Evolutionary conservation across 2,888 invertebrate genomes (phyloP), one percentile per base, ranked within the genome.

Genomic region (Netelia melanura): DNA sequence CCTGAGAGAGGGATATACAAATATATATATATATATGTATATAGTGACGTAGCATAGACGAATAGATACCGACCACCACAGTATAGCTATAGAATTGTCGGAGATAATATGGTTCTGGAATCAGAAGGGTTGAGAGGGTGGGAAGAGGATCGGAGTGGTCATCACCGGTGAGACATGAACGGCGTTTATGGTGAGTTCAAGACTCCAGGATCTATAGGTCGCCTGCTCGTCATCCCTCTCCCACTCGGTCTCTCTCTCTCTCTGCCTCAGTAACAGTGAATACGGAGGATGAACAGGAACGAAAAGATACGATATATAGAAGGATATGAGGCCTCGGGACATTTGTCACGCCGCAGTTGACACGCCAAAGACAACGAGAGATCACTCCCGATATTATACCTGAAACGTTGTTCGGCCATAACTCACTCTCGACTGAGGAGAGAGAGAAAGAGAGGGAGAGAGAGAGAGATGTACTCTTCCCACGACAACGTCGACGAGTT

Each of bases 291-390:
- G 68, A 30, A 25, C 58, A 61, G 68, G 21, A 61, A 62, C 61
- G 52, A 21, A 48, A 30, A 70, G 52, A 54, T 67, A 43, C 52
- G 11, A 65, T 44, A 43, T 38, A 52, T 62, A 62, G 10, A 23
- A 30, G 58, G 75, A 82, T 85, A 85, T 79, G 82, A 82, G 67
- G 64, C 77, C 80, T 67, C 82, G 85, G 87, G 85, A 86, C 90
- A 91, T 91, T 91, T 91, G 91, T 91, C 91, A 91, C 91, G 89
- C 84, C 68, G 74, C 25, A 80, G 88, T 84, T 89, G 90, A 90
- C 90, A 88, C 77, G 74, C 76, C 86, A 58, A 89, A 90, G 91
- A 90, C 90, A 91, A 90, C 87, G 87, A 83, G 81, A 90, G 90
- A 90, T 90, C 89, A 89, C 88, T 84, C 86, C 86, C 86, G 89